phyloP scores from a whole-genome alignment of 2,888 invertebrate genomes.

The Zaprionus bogoriensis region DNA sequence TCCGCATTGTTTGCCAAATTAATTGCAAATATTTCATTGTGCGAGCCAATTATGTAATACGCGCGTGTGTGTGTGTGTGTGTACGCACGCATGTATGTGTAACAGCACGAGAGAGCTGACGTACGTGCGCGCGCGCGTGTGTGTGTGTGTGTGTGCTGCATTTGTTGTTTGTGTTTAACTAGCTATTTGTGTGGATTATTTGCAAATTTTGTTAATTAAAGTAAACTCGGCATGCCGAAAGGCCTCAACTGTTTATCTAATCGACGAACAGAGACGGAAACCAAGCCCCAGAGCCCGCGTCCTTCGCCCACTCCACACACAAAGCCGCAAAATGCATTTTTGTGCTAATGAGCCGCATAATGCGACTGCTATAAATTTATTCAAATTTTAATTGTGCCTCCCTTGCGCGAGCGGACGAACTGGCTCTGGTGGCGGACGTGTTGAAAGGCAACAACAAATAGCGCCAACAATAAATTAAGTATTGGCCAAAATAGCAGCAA shows the following conservation, averaged over 20 bases:
- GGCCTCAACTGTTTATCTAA: slow-evolving; percentile 51
- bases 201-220: slow-evolving; percentile 67
- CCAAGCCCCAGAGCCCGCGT: neutral
- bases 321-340: slow-evolving; percentile 29
- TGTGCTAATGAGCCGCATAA: slow-evolving; percentile 70
- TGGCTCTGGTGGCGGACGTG: slow-evolving; percentile 38
- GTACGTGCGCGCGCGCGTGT: slow-evolving; percentile 10
- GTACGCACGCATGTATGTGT: slow-evolving; percentile 1
- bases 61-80: neutral
- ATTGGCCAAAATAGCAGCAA: slow-evolving; percentile 63
- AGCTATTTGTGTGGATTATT: slow-evolving; percentile 37
- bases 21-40: slow-evolving; percentile 55
- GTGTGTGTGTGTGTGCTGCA: slow-evolving; percentile 11
- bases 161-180: slow-evolving; percentile 27
- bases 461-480: slow-evolving; percentile 31
- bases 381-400: slow-evolving; percentile 59
- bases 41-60: slow-evolving; percentile 47
- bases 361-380: slow-evolving; percentile 58
- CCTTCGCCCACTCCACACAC: neutral
- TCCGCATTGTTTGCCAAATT: slow-evolving; percentile 42
- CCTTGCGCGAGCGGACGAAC: slow-evolving; percentile 8
- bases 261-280: slow-evolving; percentile 21
- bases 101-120: neutral
- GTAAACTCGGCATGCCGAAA: slow-evolving; percentile 37
- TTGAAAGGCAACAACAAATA: slow-evolving; percentile 22